Evolutionary conservation across 2,888 invertebrate species (phyloP), one percentile per base, ranked within the genome.

Genomic region (Melangyna quadrimaculata): DNA sequence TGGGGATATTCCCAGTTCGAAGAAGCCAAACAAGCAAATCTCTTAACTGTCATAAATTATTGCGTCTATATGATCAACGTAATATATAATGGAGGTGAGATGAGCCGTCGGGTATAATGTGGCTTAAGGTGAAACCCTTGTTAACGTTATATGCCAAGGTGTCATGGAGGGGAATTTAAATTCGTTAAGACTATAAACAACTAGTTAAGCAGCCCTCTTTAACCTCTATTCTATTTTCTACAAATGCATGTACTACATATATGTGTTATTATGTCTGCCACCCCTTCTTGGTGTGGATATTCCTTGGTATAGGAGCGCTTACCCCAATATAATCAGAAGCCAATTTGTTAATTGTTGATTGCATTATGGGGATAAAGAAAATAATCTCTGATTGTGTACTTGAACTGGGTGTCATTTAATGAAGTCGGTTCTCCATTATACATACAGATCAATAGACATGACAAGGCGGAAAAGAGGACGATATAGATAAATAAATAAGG

Each of bases 341-440:
- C 75, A 73, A 63, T 59, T 78, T 70, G 63, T 70, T 83, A 83
- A 83, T 83, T 83, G 83, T 53, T 73, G 70, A 73, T 63, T 78
- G 73, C 78, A 73, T 78, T 73, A 73, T 55, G 24, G 61, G 61
- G 69, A 78, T 83, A 45, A 73, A 73, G 73, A 32, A 74, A 78
- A 53, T 74, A 74, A 83, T 74, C 78, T 61, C 48, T 55, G 29
- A 53, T 55, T 59, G 77, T 71, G 77, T 67, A 65, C 71, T 65
- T 71, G 32, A 74, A 69, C 43, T 45, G 48, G 71, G 65, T 65
- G 70, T 19, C 63, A 70, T 27, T 57, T 48, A 78, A 65, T 67
- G 59, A 74, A 27, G 29, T 65, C 14, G 6, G 10, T 6, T 0
- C n/a, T 24, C 35, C 14, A n/a, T n/a, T 7, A 48, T n/a, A 32